Evolutionary conservation across 1,140 invertebrate genomes (phyloP).

Genomic region (Andrena cerasifolii): DNA sequence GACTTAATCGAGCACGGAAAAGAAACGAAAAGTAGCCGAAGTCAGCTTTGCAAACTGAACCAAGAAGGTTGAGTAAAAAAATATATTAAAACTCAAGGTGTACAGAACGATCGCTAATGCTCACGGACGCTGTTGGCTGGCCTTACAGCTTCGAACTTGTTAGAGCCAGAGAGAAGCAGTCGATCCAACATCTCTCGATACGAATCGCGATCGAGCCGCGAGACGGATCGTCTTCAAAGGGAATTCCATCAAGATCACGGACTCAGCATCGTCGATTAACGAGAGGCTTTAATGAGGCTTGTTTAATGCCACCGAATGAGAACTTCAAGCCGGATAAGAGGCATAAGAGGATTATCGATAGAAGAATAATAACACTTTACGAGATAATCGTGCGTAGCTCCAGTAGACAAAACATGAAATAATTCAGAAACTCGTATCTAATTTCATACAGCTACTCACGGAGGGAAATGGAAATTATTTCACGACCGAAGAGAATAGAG

Average conservation of each 20-base stretch:
- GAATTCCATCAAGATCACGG: constrained; percentile 59
- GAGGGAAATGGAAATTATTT: too few relatives aligned
- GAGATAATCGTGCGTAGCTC: not conserved
- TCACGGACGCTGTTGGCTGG: constrained; percentile 61
- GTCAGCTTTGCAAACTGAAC: too few relatives aligned
- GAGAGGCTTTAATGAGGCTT: not conserved
- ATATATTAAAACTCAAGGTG: too few relatives aligned
- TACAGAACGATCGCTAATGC: constrained; percentile 51
- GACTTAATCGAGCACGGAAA: too few relatives aligned
- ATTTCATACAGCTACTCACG: too few relatives aligned
- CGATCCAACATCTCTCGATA: constrained; percentile 33
- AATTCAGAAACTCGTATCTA: too few relatives aligned
- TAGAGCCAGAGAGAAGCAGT: constrained; percentile 35
- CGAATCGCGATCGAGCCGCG: constrained; percentile 13
- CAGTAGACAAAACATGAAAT: too few relatives aligned
- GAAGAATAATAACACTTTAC: not conserved
- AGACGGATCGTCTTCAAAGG: constrained; percentile 36
- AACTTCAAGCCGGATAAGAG: too few relatives aligned
- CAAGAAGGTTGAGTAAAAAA: too few relatives aligned
- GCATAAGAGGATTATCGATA: too few relatives aligned
- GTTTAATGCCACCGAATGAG: constrained; percentile 11
- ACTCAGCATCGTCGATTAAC: constrained; percentile 37
- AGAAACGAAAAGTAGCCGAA: too few relatives aligned
- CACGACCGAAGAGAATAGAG: too few relatives aligned
- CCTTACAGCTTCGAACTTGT: constrained; percentile 59